Conservation (phyloP, 2,113 vertebrate genomes). For the Syrmaticus mikado region DNA sequence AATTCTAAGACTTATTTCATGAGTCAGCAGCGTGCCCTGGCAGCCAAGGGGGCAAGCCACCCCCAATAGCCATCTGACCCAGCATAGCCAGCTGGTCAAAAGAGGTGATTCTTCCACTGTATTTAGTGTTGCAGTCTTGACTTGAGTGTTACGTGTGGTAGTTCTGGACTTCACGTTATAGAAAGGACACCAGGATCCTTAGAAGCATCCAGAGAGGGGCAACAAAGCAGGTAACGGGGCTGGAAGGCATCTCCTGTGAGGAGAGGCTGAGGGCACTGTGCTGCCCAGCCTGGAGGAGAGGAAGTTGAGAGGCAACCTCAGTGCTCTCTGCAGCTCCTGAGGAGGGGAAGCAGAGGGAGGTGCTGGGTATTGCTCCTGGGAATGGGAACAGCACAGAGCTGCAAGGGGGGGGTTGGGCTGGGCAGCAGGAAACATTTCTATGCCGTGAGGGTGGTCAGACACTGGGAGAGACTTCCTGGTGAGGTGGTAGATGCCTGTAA, state of each 20-base stretch:
- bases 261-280: not conserved
- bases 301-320: not conserved
- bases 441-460: not conserved
- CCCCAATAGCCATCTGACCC: not conserved
- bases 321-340: not conserved
- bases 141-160: not conserved
- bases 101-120: not conserved
- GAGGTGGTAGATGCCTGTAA: not conserved
- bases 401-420: not conserved
- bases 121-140: not conserved
- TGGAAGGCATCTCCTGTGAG: not conserved
- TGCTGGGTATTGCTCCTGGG: not conserved
- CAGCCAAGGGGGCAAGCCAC: not conserved
- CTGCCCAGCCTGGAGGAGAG: not conserved
- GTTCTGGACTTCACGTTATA: not conserved
- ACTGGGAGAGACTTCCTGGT: not conserved
- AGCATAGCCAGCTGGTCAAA: not conserved
- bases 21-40: not conserved
- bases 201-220: not conserved
- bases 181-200: not conserved
- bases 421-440: not conserved
- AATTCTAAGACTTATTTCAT: not conserved
- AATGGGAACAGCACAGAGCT: not conserved
- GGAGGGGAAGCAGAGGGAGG: not conserved
- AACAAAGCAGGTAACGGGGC: not conserved